phyloP scores from a whole-genome alignment of 2,888 invertebrate species.

The Hypomecis atomaria region DNA sequence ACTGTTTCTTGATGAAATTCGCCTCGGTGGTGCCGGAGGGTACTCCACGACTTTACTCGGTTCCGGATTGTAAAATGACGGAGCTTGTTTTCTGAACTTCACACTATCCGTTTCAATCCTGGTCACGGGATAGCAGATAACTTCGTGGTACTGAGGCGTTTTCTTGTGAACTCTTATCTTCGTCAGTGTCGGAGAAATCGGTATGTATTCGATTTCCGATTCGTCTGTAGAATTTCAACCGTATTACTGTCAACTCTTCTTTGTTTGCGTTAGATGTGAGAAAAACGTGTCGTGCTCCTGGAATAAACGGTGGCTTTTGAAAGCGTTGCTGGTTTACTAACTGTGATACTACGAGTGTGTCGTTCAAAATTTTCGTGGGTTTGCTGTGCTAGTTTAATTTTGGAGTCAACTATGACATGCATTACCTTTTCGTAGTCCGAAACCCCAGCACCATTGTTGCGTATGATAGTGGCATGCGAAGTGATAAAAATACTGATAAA shows the following conservation, averaged over 20 bases:
- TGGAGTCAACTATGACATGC: conserved; percentile 76
- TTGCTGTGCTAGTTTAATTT: conserved; percentile 74
- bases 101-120: conserved; percentile 65
- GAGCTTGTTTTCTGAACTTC: conserved; percentile 85
- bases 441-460: conserved; percentile 75
- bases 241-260: conserved; percentile 58
- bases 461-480: conserved; percentile 60
- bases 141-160: conserved; percentile 79
- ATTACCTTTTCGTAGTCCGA: conserved; percentile 69
- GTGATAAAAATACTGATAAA: conserved; percentile 48
- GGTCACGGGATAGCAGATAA: conserved; percentile 86
- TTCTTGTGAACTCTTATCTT: conserved; percentile 91
- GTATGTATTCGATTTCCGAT: conserved; percentile 92
- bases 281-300: conserved; percentile 73
- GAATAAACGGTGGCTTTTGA: conserved; percentile 60
- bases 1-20: conserved; percentile 90
- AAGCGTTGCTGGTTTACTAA: conserved; percentile 61
- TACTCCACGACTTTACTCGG: conserved; percentile 59
- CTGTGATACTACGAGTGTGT: conserved; percentile 65
- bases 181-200: conserved; percentile 91
- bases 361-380: conserved; percentile 28
- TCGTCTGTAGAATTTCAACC: conserved; percentile 88
- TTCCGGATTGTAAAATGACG: conserved; percentile 80
- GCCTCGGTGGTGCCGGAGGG: conserved; percentile 90
- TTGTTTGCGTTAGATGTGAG: conserved; percentile 67